Percentiles rank a stretch among this genome's conserved stretches.
Conservation (phyloP, 2,113 vertebrate genomes). For the Otolemur garnettii region DNA sequence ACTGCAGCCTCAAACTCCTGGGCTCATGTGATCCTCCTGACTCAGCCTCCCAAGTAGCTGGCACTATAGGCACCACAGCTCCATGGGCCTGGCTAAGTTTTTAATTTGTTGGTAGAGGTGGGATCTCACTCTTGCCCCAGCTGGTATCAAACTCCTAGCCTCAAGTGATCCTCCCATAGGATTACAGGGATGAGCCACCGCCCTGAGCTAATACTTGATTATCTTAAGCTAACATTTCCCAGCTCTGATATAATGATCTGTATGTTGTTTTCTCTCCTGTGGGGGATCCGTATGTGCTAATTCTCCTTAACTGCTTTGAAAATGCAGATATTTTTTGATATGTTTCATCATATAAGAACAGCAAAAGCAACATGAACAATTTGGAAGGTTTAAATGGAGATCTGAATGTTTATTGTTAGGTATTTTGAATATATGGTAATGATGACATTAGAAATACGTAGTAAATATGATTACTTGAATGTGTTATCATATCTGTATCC, state of each 20-base stretch:
- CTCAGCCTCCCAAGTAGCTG: too few species aligned
- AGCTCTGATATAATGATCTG: neutral
- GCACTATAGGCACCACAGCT: too few species aligned
- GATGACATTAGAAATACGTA: slow-evolving; percentile 31
- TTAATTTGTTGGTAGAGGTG: too few species aligned
- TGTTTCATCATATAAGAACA: neutral
- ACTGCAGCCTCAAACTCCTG: too few species aligned
- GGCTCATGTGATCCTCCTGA: too few species aligned
- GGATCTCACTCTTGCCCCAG: too few species aligned
- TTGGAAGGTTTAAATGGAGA: neutral
- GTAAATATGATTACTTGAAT: neutral
- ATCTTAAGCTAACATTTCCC: slow-evolving; percentile 12
- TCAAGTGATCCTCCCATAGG: too few species aligned
- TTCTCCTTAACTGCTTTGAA: slow-evolving; percentile 45
- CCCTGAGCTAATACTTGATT: neutral
- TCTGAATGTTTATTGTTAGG: neutral
- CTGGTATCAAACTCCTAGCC: too few species aligned
- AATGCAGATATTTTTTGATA: slow-evolving; percentile 25
- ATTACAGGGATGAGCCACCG: too few species aligned
- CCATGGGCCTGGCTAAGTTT: too few species aligned
- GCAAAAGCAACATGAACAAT: too few species aligned
- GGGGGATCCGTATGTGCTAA: neutral
- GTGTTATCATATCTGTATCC: neutral
- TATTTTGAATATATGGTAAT: slow-evolving; percentile 12
- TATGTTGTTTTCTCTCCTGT: neutral